Conservation (phyloP, 1,140 invertebrate species). For the Zelostemma sp. region DNA sequence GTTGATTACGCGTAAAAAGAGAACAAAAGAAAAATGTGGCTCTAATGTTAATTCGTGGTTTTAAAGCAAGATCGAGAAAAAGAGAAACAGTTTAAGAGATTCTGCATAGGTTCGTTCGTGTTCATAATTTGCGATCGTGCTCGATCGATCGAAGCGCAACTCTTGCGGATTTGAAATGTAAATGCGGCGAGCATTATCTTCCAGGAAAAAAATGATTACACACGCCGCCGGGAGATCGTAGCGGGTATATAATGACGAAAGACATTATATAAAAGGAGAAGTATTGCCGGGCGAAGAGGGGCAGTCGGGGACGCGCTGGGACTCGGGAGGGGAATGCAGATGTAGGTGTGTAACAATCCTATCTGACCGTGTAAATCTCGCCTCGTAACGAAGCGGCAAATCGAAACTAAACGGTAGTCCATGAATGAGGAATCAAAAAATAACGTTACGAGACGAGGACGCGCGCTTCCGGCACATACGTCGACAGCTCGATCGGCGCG, state of each 20-base stretch:
- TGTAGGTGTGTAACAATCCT: constrained; percentile 59
- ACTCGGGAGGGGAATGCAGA: constrained; percentile 39
- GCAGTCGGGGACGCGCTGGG: constrained; percentile 1
- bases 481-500: constrained; percentile 36
- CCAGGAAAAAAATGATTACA: constrained; percentile 45
- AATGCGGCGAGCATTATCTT: constrained; percentile 57
- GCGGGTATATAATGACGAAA: constrained; percentile 58
- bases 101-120: constrained; percentile 7
- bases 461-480: constrained; percentile 56
- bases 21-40: not conserved
- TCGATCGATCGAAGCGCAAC: constrained; percentile 46
- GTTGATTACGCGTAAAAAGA: not conserved
- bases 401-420: constrained; percentile 65
- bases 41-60: constrained; percentile 10
- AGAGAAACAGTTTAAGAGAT: constrained; percentile 14
- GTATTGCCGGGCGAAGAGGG: constrained; percentile 12
- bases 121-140: constrained; percentile 50
- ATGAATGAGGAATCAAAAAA: constrained; percentile 65
- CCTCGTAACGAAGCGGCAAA: constrained; percentile 65
- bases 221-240: constrained; percentile 37
- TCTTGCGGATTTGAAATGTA: constrained; percentile 60
- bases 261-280: constrained; percentile 61
- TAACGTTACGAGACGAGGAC: constrained; percentile 58
- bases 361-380: constrained; percentile 64
- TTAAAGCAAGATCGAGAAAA: constrained; percentile 15